Evolutionary conservation across 2,113 vertebrate genomes (phyloP).

Genomic region (mouse (Mus musculus)): GRCm39 chr8:107953501-107954000

Average conservation of each 20-base stretch:
- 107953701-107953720: not conserved
- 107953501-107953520: not conserved
- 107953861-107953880: not conserved
- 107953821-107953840: not conserved
- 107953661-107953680: not conserved
- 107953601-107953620: not conserved
- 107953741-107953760: not conserved
- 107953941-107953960: not conserved
- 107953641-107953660: not conserved
- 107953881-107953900: not conserved
- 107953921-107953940: not conserved
- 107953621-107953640: not conserved
- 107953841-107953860: not conserved
- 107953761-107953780: not conserved
- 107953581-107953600: not conserved
- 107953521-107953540: not conserved
- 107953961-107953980: not conserved
- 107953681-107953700: not conserved
- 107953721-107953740: not conserved
- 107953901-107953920: not conserved
- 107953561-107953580: not conserved
- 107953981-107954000: not conserved
- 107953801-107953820: slow-evolving; percentile 17
- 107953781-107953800: not conserved
- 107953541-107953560: not conserved